Evolutionary conservation across 2,797 vertebrate genomes (phyloP), one percentile per base, ranked within the genome.

Genomic region (Syngnathus rostellatus): DNA sequence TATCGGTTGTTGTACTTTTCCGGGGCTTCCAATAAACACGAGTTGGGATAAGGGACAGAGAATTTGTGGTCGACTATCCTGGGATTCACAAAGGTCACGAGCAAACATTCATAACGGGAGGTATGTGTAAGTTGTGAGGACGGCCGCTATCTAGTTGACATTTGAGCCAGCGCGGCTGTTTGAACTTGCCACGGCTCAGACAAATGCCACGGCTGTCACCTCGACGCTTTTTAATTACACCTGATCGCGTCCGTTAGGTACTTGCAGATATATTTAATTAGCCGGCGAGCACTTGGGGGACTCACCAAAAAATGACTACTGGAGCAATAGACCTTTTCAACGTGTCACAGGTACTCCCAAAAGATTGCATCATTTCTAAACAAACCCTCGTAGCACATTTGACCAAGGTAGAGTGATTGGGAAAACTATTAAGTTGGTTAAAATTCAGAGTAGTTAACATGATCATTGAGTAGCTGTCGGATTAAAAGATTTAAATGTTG

Each of bases 81-180:
- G 86, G 88, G 89, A 93, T 87, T 93, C 88, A 85, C 79, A 94
- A 96, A 96, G 94, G 94, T 96, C 94, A 96, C 94, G 92, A 82
- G 87, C 74, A 89, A 88, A 89, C 89, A 89, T 92, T 93, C 89
- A 89, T 90, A 90, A 90, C 86, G 83, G 43, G 72, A 72, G 43
- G 41, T 37, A 16, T 43, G 38, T 25, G 51, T 14, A 50, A 21
- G 46, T 19, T 71, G 68, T 75, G 83, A 63, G 77, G 88, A 85
- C 78, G 80, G 48, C 77, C 70, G 86, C 89, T 94, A 94, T 97
- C 94, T 90, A 90, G 84, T 90, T 96, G 95, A 95, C 95, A 98
- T 98, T 98, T 96, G 91, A 94, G 93, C 94, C 93, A 93, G 91
- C 89, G 87, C 85, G 91, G 92, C 91, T 95, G 95, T 97, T 96